Evolutionary conservation across 2,797 vertebrate species (phyloP), one percentile per base, ranked within the genome.

Genomic region (Diceros bicornis): DNA sequence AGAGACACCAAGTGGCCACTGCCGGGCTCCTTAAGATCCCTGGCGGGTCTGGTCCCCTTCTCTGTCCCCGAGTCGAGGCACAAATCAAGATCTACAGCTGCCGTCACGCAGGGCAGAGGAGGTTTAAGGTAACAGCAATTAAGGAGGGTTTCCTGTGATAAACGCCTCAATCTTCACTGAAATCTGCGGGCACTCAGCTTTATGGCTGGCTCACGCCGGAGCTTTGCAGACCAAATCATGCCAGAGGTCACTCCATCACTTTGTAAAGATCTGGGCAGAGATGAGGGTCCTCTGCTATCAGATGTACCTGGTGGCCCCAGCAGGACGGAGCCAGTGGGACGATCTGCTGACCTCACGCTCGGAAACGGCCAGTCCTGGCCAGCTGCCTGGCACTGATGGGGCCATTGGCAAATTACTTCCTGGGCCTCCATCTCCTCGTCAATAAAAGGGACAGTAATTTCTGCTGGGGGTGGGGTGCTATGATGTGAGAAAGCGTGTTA

Each of bases 231-330:
- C 50, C 2, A 0, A 41, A n/a, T 41, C 32, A 3, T 10, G 85
- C 77, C 59, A 66, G 93, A 50, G 84, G 93, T 59, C 66, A 59
- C n/a, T 34, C 55, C 21, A 71, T 78, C 78, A 66, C 90, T 86
- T 81, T 68, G 29, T 85, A 34, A 59, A 68, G 86, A 57, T 75
- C 86, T 75, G 74, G 55, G 68, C 78, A 50, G 72, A 88, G 55
- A 44, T 2, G 9, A 10, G 3, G n/a, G 2, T 37, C 90, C 71
- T 21, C 55, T 7, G 17, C 59, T 32, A 7, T 90, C 88, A 61
- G 50, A 64, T 7, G 85, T 18, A 5, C 75, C 62, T 23, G 7
- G 61, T 11, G 37, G 66, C 41, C 91, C 87, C 44, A 16, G 83
- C 5, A 16, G 37, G 55, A 55, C 1, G 0, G 83, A 68, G 23